Conservation (phyloP, 2,888 invertebrate genomes). For the Sipha maydis region DNA sequence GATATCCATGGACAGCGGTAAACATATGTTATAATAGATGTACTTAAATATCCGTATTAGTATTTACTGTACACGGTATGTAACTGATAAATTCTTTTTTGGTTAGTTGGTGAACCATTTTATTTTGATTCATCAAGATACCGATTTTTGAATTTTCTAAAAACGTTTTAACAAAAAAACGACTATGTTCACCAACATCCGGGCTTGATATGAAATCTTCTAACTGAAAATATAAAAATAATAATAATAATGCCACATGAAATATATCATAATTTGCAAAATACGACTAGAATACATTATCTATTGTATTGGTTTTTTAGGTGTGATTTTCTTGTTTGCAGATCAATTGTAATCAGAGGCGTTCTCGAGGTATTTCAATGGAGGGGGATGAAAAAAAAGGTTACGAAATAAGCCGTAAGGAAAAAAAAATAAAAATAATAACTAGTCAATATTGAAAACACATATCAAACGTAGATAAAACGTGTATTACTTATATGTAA, state of each 20-base stretch:
- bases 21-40: not conserved
- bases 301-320: not conserved
- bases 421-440: too few relatives aligned
- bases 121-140: conserved; percentile 22
- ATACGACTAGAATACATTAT: conserved; percentile 26
- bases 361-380: too few relatives aligned
- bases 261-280: conserved; percentile 29
- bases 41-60: not conserved
- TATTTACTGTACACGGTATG: not conserved
- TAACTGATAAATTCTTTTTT: conserved; percentile 40
- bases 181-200: conserved; percentile 78
- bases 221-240: conserved; percentile 66
- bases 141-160: conserved; percentile 70
- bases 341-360: too few relatives aligned
- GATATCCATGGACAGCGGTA: not conserved
- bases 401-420: too few relatives aligned
- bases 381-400: too few relatives aligned
- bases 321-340: not conserved
- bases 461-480: too few relatives aligned
- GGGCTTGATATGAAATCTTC: conserved; percentile 78
- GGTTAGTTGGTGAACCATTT: conserved; percentile 44
- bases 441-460: too few relatives aligned
- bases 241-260: conserved; percentile 1
- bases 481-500: too few relatives aligned
- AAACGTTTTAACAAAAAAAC: conserved; percentile 75